Base-by-base conservation (phyloP, 1,140 invertebrate genomes). In the Papilio dardanus region DNA sequence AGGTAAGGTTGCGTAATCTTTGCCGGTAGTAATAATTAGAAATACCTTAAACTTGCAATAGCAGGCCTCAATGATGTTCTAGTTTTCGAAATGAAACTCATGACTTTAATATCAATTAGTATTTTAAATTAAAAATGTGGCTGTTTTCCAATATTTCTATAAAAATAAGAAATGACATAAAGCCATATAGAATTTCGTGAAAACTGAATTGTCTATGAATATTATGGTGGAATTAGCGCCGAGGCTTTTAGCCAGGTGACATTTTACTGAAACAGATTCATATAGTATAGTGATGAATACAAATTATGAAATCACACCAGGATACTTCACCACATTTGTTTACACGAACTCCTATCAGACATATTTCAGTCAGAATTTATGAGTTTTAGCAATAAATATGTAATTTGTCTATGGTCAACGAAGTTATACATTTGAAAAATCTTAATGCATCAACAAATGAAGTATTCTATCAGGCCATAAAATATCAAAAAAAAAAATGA, bases 31-130 rank as follows among this genome's bases (percentile, higher is more conserved):
- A 33, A n/a, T n/a, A n/a, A 67, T 71, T 65, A 54, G 62, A 76
- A 84, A 87, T 81, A 92, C 88, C 90, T 92, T 81, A 87, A 81
- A 79, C 82, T 89, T 76, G 77, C 78, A 81, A 91, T 78, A 42
- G 85, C 86, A 68, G 83, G 88, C 68, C 86, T 76, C 42, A 89
- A 69, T 16, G 83, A 80, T 62, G 79, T 74, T 80, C 88, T 86
- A 50, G 83, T 84, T 80, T 80, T 88, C 40, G 83, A 75, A 75
- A 92, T 77, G 46, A 88, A 86, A 82, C 79, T 90, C 90, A 92
- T 92, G 68, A 77, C 86, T 78, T 74, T 77, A 77, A 82, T 54
- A 77, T 71, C 74, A 79, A 79, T 80, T 82, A 77, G 54, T 77
- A 35, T 50, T 71, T 75, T 68, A 68, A 78, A 76, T 71, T 67